Base-by-base conservation (phyloP, 2,797 vertebrate species). In the Poecilia wingei region DNA sequence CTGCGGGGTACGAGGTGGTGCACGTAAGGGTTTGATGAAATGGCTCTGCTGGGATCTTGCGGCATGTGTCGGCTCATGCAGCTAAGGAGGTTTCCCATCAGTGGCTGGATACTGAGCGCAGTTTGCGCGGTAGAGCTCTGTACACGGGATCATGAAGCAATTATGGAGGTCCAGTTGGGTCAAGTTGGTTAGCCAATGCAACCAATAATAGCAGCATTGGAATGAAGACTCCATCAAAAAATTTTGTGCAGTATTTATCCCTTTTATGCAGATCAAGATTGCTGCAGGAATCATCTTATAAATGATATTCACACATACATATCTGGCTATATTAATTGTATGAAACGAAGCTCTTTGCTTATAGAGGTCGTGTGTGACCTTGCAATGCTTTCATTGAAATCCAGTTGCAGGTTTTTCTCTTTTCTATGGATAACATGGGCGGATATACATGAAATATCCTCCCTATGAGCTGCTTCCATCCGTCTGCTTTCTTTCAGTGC, bases 1-100 rank as follows among this genome's bases (percentile, higher is more conserved):
- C 22, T 74, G 53, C 55, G 9, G 36, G 8, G 7, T 4, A 18
- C 2, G 7, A 18, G 7, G 6, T 18, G 13, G 39, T n/a, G 51
- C 36, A n/a, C 18, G 49, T 6, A 25, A 5, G 72, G 33, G 77
- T 36, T 6, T 59, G 72, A 16, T 51, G 75, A 28, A 9, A 78
- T 3, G 7, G 46, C 68, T 73, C n/a, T 45, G 82, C 80, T 75
- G 87, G 84, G 80, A 86, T 91, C 75, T 57, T 92, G 91, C 91
- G 82, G 85, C 85, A 90, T 92, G 88, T 84, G 75, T 81, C 81
- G 77, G 73, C 25, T 66, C 68, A 41, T 81, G 70, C 75, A 71
- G 51, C 47, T 47, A 61, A 78, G 87, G 72, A 82, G 80, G 74
- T 20, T 75, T 74, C 31, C 36, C 46, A 10, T 51, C 75, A 47